Base-by-base conservation (phyloP, 1,140 invertebrate genomes). In the Lucilia sericata region DNA sequence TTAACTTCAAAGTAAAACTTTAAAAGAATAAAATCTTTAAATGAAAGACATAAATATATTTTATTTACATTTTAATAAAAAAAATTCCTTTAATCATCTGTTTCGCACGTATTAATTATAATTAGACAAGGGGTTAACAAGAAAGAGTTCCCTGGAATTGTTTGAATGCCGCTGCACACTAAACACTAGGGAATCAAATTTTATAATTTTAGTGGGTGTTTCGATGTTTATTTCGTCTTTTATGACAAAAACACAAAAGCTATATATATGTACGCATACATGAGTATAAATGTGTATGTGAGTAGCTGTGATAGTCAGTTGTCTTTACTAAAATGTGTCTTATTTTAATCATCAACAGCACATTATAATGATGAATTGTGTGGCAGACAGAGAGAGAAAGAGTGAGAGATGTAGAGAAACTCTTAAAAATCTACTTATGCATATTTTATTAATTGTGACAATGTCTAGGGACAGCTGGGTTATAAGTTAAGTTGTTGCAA, bases 361-460 rank as follows among this genome's bases (percentile, higher is more conserved):
- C 51, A 55, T 55, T 55, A 55, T 55, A 55, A 55, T 55, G 51
- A 55, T 10, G 51, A 55, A 12, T 55, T 55, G 51, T 55, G 25
- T 13, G 51, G 5, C 14, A 55, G 51, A 70, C 21, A 30, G 25
- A 30, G 25, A 30, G 1, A 30, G 1, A 30, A 3, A 13, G 51
- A 55, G 14, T 2, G 51, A 30, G 42, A 55, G 12, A 12, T 2
- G 14, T 0, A 55, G 51, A 55, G 12, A 55, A 55, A 49, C 76
- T 80, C 76, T 80, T 80, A 36, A 13, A 80, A 80, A 80, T 80
- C 42, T 25, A 60, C 55, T 60, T 60, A 80, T 80, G 76, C 42
- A 80, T 80, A 80, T 49, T 80, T 80, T 80, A 80, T 80, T 80
- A 80, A 80, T 80, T 80, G 19, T 49, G 42, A 42, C 14, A 60